Evolutionary conservation across 1,140 invertebrate species (phyloP).

Genomic region (Saxidomus purpurata): DNA sequence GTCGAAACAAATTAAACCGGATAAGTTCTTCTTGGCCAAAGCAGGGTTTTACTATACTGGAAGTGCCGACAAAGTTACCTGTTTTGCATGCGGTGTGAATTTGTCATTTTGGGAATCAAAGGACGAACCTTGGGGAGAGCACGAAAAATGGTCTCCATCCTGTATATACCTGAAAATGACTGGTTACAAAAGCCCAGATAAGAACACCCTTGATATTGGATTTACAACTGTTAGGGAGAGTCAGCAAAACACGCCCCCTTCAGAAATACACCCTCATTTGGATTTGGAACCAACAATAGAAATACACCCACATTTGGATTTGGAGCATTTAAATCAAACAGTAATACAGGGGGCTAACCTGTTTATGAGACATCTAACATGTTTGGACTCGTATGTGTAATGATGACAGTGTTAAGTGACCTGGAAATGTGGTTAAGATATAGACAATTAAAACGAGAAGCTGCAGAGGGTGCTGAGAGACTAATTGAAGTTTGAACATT

Average conservation of each 20-base stretch:
- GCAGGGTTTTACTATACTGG: conserved; percentile 33
- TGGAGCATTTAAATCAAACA: not conserved
- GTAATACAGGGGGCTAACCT: not conserved
- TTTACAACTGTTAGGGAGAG: no score
- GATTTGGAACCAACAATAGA: not conserved
- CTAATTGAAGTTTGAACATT: not conserved
- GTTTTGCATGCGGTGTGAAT: not conserved
- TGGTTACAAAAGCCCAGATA: not conserved
- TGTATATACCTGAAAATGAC: not conserved
- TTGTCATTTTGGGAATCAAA: not conserved
- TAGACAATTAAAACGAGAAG: not conserved
- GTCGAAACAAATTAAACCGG: not conserved
- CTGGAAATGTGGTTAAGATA: not conserved
- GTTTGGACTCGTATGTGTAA: not conserved
- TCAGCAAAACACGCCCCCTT: no score
- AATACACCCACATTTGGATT: not conserved
- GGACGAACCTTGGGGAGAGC: not conserved
- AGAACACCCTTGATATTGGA: no score
- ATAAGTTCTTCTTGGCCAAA: not conserved
- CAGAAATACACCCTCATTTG: not conserved
- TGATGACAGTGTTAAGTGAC: not conserved
- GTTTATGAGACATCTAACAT: not conserved
- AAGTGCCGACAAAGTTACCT: not conserved
- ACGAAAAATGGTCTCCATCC: not conserved
- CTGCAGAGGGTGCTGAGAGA: not conserved